phyloP scores from a whole-genome alignment of 2,797 vertebrate genomes.

The Tauraco hartlaubi region DNA sequence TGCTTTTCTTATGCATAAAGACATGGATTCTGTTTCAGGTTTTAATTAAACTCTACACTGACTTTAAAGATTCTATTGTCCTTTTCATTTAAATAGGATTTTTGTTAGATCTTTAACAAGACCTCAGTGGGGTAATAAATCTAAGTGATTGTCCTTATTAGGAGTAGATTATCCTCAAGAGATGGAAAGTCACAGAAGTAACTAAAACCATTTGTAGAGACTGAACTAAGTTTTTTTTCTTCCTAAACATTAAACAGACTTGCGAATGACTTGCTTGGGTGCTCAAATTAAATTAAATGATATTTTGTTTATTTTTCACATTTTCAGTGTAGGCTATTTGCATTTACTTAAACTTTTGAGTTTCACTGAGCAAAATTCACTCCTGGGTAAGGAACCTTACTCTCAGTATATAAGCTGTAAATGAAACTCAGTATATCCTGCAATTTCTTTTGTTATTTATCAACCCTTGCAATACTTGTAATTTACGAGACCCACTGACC shows the following conservation, averaged over 20 bases:
- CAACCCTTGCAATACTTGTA: background rate
- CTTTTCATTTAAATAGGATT: slow-evolving; percentile 81
- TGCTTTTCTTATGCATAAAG: slow-evolving; percentile 47
- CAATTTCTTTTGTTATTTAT: background rate
- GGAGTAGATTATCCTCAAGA: slow-evolving; percentile 78
- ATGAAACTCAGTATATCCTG: background rate
- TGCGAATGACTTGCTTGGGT: slow-evolving; percentile 62
- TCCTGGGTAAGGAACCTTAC: background rate
- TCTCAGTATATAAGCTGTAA: background rate
- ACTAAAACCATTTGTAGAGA: slow-evolving; percentile 72
- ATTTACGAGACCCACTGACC: background rate
- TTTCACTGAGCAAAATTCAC: slow-evolving; percentile 8
- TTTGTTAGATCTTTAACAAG: slow-evolving; percentile 85
- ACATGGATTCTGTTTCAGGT: slow-evolving; percentile 38
- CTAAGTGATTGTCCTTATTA: slow-evolving; percentile 84
- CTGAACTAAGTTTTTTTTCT: slow-evolving; percentile 23
- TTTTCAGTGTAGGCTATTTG: slow-evolving; percentile 51
- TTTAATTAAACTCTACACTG: slow-evolving; percentile 77
- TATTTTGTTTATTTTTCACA: slow-evolving; percentile 78
- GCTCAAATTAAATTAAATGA: slow-evolving; percentile 80
- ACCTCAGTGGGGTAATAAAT: slow-evolving; percentile 84
- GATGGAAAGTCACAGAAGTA: slow-evolving; percentile 78
- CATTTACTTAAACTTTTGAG: slow-evolving; percentile 46
- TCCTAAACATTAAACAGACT: slow-evolving; percentile 66
- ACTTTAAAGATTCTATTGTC: slow-evolving; percentile 80